A percentile compares a stretch with the other conserved stretches of the same genome.
Conservation (phyloP, 2,113 vertebrate genomes). For the Anguilla rostrata region DNA sequence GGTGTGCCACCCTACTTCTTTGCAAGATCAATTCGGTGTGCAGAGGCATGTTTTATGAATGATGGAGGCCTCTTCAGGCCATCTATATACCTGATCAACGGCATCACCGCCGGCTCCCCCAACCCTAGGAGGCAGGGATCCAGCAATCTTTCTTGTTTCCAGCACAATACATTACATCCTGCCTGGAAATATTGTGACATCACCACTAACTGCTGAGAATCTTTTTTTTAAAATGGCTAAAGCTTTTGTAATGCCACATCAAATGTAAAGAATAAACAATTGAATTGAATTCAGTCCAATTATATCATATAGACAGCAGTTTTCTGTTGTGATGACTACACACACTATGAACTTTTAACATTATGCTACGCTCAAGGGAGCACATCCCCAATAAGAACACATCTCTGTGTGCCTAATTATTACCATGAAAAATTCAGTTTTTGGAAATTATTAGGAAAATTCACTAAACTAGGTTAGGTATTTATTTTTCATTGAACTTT, state of each 20-base stretch:
- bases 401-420: neutral
- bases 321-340: neutral
- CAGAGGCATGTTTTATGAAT: conserved; percentile 75
- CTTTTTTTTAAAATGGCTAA: conserved; percentile 44
- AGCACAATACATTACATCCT: conserved; percentile 68
- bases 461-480: conserved; percentile 33
- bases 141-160: conserved; percentile 74
- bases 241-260: conserved; percentile 50
- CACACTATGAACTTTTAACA: neutral
- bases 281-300: conserved; percentile 10
- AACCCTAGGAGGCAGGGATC: conserved; percentile 67
- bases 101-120: conserved; percentile 54
- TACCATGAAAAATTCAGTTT: neutral
- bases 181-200: conserved; percentile 40
- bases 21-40: conserved; percentile 78
- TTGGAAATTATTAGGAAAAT: conserved; percentile 2
- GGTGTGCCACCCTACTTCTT: conserved; percentile 78
- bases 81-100: conserved; percentile 75
- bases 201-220: conserved; percentile 46
- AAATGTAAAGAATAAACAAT: conserved; percentile 31
- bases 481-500: conserved; percentile 57
- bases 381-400: neutral
- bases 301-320: neutral
- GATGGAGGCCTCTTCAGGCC: conserved; percentile 78
- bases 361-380: neutral